These are phyloP conservation scores for Xyrichtys novacula DNA, from an alignment of 2,797 vertebrate species.

Conservation along the genomic window DNA sequence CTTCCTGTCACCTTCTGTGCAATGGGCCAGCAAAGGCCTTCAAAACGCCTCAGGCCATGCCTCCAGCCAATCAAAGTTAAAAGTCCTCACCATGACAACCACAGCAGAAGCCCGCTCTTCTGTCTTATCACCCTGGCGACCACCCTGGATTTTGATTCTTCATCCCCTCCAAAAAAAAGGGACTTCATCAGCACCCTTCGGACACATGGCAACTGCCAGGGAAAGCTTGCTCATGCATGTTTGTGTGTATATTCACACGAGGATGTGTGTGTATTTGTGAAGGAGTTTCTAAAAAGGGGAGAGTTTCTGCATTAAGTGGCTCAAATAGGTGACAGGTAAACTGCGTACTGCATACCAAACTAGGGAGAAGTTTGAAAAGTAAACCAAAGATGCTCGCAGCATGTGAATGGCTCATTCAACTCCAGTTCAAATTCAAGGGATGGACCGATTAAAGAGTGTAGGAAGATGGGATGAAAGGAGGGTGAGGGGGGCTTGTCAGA, in stretches of 20 bases:
- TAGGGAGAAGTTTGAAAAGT: slow-evolving; percentile 49
- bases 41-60: slow-evolving; percentile 66
- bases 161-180: slow-evolving; percentile 22
- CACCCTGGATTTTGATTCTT: slow-evolving; percentile 51
- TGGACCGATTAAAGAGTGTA: slow-evolving; percentile 58
- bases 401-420: slow-evolving; percentile 34
- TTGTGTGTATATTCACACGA: background rate
- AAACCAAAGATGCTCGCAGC: slow-evolving; percentile 18
- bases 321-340: slow-evolving; percentile 57
- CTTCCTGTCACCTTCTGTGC: slow-evolving; percentile 48
- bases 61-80: slow-evolving; percentile 69
- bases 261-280: slow-evolving; percentile 16
- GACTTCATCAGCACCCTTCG: slow-evolving; percentile 32
- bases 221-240: slow-evolving; percentile 16
- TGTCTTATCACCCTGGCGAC: slow-evolving; percentile 41
- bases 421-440: slow-evolving; percentile 38
- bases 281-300: slow-evolving; percentile 10
- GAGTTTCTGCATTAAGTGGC: slow-evolving; percentile 27
- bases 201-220: background rate
- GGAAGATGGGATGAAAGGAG: slow-evolving; percentile 52
- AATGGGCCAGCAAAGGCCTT: slow-evolving; percentile 51
- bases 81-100: slow-evolving; percentile 71
- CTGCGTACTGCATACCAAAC: slow-evolving; percentile 53
- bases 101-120: slow-evolving; percentile 39
- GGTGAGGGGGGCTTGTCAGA: slow-evolving; percentile 58